Evolutionary conservation across 2,113 vertebrate species (phyloP), one percentile per base, ranked within the genome.

Genomic region (Neodontobutis hainanensis): DNA sequence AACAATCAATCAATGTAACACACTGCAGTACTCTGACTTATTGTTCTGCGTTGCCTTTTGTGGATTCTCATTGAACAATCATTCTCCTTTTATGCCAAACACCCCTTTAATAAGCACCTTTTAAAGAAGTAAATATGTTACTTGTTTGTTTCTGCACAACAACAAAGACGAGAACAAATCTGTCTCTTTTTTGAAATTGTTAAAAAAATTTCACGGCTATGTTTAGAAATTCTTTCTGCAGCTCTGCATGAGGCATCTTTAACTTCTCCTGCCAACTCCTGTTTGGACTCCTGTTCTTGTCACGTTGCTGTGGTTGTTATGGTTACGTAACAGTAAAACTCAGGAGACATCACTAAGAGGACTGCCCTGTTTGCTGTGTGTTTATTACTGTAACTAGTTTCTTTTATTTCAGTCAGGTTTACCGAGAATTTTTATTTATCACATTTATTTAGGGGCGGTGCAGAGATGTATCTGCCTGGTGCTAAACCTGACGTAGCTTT

Each of bases 221-320:
- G 66, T 77, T 68, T 61, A 77, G 49, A 60, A 6, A 8, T 1
- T 51, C 59, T 60, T 46, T 56, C 61, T 70, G 45, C 63, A 51
- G 74, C 50, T 38, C 70, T 56, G 70, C 61, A 52, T 57, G 52
- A 62, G 61, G 16, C 50, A 63, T 74, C 69, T 38, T 73, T 63
- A 60, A 60, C 72, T 68, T 68, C 62, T 78, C 58, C 60, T 66
- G 69, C 68, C 52, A 68, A 66, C n/a, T 3, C 76, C 45, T 0
- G 56, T 57, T 77, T 58, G 11, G 9, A 69, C 69, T 60, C 61
- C 59, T 62, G 47, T 16, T 60, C 77, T 76, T 56, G 72, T 79
- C 67, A 75, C 63, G 58, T 85, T 80, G 77, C 65, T n/a, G n/a
- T 70, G 61, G 81, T 85, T 82, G 81, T 87, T 77, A 78, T 81